Evolutionary conservation across 2,113 vertebrate genomes (phyloP), one percentile per base, ranked within the genome.

Genomic region (Callipepla californica): DNA sequence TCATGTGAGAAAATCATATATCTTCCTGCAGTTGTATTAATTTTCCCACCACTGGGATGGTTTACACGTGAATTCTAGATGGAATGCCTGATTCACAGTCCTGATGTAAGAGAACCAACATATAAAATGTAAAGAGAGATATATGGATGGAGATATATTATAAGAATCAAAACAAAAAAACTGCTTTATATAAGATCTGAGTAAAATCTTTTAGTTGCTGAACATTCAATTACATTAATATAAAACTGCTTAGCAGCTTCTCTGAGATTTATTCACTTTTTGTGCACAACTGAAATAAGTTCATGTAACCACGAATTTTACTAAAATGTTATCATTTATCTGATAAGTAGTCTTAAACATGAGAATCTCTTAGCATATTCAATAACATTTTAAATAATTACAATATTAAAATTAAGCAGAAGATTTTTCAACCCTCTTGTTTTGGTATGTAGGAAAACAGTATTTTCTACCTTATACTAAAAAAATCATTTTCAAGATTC

Each of bases 401-500:
- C 3, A 77, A 32, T 25, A 40, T 68, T 53, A 65, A 87, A 57
- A 4, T 34, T 7, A 44, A 79, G 55, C 1, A 36, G 23, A 53
- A 22, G 55, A 34, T 58, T 77, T 89, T 91, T 68, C 28, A 66
- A 6, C 2, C 0, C 32, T n/a, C 32, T 68, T 22, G 26, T 61
- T 76, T 69, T 47, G 1, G 1, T 68, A 22, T 28, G 51, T 48
- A 57, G 2, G 59, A 79, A 48, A 12, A 6, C 2, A 6, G 2
- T 50, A 20, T 23, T 82, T 91, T 76, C 2, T 5, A 25, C 53
- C 25, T 28, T 0, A 0, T 5, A 34, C 3, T 3, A 38, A 6
- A 28, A 50, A 82, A 72, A 57, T 3, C 2, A 78, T 38, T 32
- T 32, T 11, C 2, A 3, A 34, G 8, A 50, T 74, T 80, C 9